Percentiles rank a stretch among this genome's conserved stretches.
Conservation (phyloP, 2,113 vertebrate species). For the Mesocricetus auratus region DNA sequence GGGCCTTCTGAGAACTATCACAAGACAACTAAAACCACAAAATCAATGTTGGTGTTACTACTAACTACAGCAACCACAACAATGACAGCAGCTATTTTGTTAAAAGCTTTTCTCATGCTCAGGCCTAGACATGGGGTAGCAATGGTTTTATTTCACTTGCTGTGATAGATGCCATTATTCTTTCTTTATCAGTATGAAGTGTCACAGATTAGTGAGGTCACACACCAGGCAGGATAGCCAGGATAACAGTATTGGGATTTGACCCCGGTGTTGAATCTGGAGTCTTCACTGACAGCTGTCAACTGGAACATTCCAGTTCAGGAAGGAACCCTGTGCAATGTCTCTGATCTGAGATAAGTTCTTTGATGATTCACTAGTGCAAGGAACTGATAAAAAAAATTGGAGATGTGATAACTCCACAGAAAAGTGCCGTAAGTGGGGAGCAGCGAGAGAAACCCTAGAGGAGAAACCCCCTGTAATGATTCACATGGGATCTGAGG, state of each 20-base stretch:
- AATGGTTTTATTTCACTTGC: not conserved
- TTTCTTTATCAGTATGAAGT: no score
- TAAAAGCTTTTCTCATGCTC: not conserved
- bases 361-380: not conserved
- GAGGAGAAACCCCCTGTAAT: not conserved
- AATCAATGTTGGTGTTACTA: not conserved
- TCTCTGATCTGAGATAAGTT: not conserved
- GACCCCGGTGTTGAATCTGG: not conserved
- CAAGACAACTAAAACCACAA: not conserved
- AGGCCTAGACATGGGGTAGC: no score
- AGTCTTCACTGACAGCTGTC: not conserved
- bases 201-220: not conserved
- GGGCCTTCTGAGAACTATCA: not conserved
- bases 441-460: no score
- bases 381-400: not conserved
- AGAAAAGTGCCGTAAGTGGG: not conserved
- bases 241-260: not conserved
- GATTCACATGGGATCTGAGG: not conserved
- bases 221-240: not conserved
- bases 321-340: not conserved
- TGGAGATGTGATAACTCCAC: not conserved
- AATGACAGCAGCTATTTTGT: not conserved
- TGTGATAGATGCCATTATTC: not conserved
- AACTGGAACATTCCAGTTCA: not conserved
- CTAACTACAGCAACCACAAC: not conserved